Base-by-base conservation (phyloP, 2,797 vertebrate genomes). In the Balearica regulorum region DNA sequence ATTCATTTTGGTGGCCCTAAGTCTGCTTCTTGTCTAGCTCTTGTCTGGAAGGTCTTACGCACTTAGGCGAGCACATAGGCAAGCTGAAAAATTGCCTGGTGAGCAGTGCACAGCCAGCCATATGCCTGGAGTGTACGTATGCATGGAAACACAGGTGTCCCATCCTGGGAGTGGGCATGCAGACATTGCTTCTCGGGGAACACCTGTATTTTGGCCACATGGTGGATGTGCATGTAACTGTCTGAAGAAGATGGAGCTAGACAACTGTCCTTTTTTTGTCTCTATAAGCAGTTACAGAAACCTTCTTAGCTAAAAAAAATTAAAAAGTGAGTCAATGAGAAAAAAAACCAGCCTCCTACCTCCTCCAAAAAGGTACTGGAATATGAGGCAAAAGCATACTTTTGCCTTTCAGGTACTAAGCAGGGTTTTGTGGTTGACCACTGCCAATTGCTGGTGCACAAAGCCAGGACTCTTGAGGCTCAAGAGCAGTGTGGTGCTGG, bases 371-470 rank as follows among this genome's bases (percentile, higher is more conserved):
- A 82, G 21, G 19, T 78, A n/a, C 15, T 86, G 65, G 62, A 84
- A 57, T 41, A 20, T 58, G 41, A 87, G 16, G 13, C n/a, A 90
- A 87, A 93, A 76, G 3, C 16, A 25, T 43, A 26, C 13, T 70
- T 61, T 64, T 90, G 33, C 31, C 41, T 80, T 92, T 80, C 41
- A 85, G 80, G 31, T 89, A 48, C 26, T 57, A 71, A 90, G 39
- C 43, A 83, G 37, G 33, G 31, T 17, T 87, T 89, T 83, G 82
- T 91, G 87, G 89, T 62, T 94, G 82, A 82, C 91, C 55, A 72
- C 66, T 70, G 39, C 13, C 70, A 70, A 60, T 53, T 89, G 55
- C 61, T 79, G 46, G 72, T 82, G 44, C 55, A 33, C n/a, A 51
- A 82, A 90, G 18, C 53, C 68, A 66, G 26, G 31, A 37, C 43